These are phyloP conservation scores for Neelides folsomi DNA, from an alignment of 2,888 invertebrate genomes.

Conservation along the genomic window DNA sequence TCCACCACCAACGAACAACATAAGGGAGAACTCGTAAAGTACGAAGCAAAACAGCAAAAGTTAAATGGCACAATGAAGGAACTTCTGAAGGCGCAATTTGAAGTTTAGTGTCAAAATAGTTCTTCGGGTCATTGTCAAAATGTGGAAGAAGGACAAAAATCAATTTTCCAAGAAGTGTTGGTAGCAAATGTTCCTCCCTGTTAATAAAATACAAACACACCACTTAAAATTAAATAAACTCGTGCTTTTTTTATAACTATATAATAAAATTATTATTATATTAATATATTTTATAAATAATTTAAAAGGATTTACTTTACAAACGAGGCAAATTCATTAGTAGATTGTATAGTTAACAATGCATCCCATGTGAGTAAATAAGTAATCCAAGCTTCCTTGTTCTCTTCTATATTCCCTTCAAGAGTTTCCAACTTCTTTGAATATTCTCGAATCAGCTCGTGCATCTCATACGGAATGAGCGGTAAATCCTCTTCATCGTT, in stretches of 20 bases:
- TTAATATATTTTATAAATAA: not conserved
- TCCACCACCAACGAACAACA: constrained; percentile 65
- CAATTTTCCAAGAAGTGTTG: constrained; percentile 12
- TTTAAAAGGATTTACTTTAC: constrained; percentile 17
- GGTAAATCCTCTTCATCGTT: constrained; percentile 17
- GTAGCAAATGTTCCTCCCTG: constrained; percentile 27
- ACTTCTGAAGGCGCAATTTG: constrained; percentile 8
- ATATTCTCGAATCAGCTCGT: constrained; percentile 7
- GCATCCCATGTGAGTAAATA: constrained; percentile 33
- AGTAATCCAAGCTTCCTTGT: constrained; percentile 11
- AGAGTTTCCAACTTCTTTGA: not conserved
- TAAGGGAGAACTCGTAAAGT: constrained; percentile 55
- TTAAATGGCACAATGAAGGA: constrained; percentile 37
- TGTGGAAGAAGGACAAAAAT: constrained; percentile 16
- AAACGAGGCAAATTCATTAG: constrained; percentile 28
- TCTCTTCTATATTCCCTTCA: constrained; percentile 4
- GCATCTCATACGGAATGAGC: constrained; percentile 16
- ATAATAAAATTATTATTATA: not conserved
- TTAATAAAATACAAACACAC: constrained; percentile 1
- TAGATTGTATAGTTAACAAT: constrained; percentile 22
- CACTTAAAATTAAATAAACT: constrained; percentile 1
- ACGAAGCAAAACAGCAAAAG: constrained; percentile 53
- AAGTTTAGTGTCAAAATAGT: constrained; percentile 9
- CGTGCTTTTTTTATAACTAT: not conserved
- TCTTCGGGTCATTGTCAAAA: constrained; percentile 17